Evolutionary conservation across 23 tunicate species (phyloP), one percentile per base, ranked within the genome.

Genomic region (Ascidia mentula): DNA sequence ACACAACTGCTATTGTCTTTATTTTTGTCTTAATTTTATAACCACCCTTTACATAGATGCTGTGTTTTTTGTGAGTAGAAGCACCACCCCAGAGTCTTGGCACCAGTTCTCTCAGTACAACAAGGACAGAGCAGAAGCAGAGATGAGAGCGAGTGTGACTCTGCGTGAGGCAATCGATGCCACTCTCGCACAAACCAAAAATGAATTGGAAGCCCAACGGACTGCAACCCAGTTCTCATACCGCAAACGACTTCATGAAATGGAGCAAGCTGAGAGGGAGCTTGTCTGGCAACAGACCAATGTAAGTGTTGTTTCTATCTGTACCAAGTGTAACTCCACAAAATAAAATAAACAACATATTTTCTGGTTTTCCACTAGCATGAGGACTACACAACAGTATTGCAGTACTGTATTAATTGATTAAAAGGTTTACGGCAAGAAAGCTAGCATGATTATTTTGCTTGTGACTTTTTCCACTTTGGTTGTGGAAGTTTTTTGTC

Each of bases 141-240:
- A 90, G 40, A 90, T 95, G 91, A 78, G 96, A 17, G 96, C 99
- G 6, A 89, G 96, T 78, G 89, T 90, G 32, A 72, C 85, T 17
- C 72, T 95, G 72, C 86, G 99, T 35, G 96, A 89, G 40, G 96
- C 96, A 1, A 90, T 89, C 70, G 99, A 95, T 40, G 92, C 99
- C 45, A 90, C 95, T 33, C 59, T 95, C 37, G 87, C 91, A 22
- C 72, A 90, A 60, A 88, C 99, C 30, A 60, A 75, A 34, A 95
- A 95, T 69, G 99, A 95, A 39, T 65, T 95, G 80, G 96, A 95
- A 72, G 96, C 99, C 39, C 99, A 95, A 72, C 59, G 99, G 38
- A 82, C 80, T 45, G 99, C 99, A 1, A 89, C 96, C 0, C 89
- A 95, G 61, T 95, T 86, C 75, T 97, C 96, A 0, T 95, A 89